Percentiles rank a stretch among this genome's conserved stretches.
These are phyloP conservation scores for Okapia johnstoni DNA, from an alignment of 2,113 vertebrate species.

Conservation along the genomic window DNA sequence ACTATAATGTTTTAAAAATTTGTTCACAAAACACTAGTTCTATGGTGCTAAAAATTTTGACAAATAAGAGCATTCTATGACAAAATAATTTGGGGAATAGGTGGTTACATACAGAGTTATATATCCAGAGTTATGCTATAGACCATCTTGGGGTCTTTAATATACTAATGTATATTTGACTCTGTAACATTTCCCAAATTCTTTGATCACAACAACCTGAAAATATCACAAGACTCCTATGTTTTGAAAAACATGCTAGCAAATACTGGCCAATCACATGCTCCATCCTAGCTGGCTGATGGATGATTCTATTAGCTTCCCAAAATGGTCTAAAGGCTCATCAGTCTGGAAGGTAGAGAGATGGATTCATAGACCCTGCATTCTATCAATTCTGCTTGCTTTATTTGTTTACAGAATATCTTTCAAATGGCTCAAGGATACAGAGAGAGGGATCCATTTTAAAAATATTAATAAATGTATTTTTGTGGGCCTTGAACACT, in stretches of 20 bases:
- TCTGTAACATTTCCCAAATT: neutral
- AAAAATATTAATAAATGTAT: neutral
- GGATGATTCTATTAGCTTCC: neutral
- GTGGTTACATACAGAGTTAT: neutral
- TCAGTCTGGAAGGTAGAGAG: neutral
- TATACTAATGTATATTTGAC: neutral
- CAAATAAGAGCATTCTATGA: constrained; percentile 6
- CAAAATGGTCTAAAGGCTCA: neutral
- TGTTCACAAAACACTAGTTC: neutral
- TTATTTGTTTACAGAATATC: neutral
- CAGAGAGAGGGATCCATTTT: neutral
- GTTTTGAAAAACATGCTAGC: neutral
- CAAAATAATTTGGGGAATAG: neutral
- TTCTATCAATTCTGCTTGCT: constrained; percentile 32
- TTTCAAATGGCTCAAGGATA: neutral
- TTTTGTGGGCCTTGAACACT: neutral
- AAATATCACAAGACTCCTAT: neutral
- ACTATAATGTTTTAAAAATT: constrained; percentile 29
- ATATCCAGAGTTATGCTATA: neutral
- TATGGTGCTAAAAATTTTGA: neutral
- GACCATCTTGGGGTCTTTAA: neutral
- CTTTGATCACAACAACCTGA: neutral
- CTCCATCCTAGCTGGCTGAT: neutral
- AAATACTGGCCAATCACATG: neutral
- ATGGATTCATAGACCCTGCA: neutral